These are phyloP conservation scores for Glyphotaelius pellucidus DNA, from an alignment of 2,888 invertebrate species.

Conservation along the genomic window DNA sequence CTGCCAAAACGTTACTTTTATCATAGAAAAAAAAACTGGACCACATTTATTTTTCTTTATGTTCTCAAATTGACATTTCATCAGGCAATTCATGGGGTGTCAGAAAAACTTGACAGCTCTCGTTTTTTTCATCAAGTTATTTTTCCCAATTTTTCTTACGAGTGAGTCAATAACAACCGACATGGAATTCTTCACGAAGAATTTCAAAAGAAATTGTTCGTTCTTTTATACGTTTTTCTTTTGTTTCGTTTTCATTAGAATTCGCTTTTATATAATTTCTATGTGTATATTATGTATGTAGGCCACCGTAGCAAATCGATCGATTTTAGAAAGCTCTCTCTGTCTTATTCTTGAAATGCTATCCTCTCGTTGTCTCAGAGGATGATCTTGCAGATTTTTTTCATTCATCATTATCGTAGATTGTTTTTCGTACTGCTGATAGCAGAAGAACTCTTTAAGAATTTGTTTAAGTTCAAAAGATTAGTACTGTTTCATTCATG, in stretches of 20 bases:
- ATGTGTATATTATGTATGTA: background rate
- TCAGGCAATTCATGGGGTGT: background rate
- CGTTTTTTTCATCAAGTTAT: background rate
- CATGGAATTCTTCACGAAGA: background rate
- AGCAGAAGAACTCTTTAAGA: background rate
- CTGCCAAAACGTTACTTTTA: background rate
- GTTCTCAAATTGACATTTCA: background rate
- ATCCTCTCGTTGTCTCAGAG: background rate
- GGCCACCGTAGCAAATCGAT: background rate
- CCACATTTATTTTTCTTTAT: background rate
- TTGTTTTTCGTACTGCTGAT: background rate
- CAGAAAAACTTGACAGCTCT: background rate
- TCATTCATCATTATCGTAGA: background rate
- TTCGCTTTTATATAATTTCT: background rate
- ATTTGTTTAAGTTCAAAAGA: background rate
- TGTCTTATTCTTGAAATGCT: background rate
- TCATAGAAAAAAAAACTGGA: background rate
- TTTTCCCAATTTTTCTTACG: background rate
- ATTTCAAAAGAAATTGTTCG: background rate
- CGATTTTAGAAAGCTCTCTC: background rate
- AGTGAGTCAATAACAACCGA: background rate
- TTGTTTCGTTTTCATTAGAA: background rate
- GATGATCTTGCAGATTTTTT: background rate
- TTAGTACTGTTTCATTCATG: background rate
- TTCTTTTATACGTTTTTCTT: background rate